Conservation (phyloP, 1,140 invertebrate genomes). For the Mactra quadrangularis region DNA sequence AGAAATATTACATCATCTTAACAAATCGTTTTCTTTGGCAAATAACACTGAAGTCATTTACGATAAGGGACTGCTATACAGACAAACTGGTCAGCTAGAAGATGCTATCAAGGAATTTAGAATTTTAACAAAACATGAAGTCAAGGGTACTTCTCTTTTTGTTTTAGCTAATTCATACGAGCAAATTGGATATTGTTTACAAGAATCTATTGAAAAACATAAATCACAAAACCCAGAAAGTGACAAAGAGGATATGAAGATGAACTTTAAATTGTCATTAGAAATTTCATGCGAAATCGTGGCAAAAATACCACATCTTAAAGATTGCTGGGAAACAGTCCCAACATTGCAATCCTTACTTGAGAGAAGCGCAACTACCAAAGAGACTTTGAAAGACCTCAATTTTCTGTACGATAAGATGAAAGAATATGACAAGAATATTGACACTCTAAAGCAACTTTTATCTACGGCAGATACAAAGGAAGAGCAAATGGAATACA, state of each 20-base stretch:
- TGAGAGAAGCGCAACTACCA: too few relatives aligned
- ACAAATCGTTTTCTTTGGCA: slow-evolving; percentile 26
- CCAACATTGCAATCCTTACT: slow-evolving; percentile 4
- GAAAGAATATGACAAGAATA: too few relatives aligned
- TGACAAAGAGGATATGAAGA: background rate
- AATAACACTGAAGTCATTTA: slow-evolving; percentile 17
- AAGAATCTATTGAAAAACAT: background rate
- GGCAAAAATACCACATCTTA: slow-evolving; percentile 1
- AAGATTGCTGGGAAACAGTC: background rate
- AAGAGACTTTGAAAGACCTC: too few relatives aligned
- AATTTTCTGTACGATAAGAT: too few relatives aligned
- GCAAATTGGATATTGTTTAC: slow-evolving; percentile 19
- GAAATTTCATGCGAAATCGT: slow-evolving; percentile 21
- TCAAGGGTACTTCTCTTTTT: slow-evolving; percentile 18
- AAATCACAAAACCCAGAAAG: background rate
- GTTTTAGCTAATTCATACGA: slow-evolving; percentile 35
- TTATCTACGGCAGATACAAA: too few relatives aligned
- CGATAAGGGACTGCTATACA: slow-evolving; percentile 25
- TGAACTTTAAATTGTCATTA: background rate
- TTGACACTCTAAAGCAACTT: too few relatives aligned
- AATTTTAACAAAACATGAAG: too few relatives aligned
- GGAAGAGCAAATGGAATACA: too few relatives aligned
- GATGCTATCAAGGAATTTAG: slow-evolving; percentile 26
- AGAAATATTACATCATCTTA: background rate
- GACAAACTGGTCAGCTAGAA: slow-evolving; percentile 1